Percentiles rank a stretch among this genome's conserved stretches.
These are phyloP conservation scores for Phorcus lineatus DNA, from an alignment of 2,888 invertebrate species.

Conservation along the genomic window DNA sequence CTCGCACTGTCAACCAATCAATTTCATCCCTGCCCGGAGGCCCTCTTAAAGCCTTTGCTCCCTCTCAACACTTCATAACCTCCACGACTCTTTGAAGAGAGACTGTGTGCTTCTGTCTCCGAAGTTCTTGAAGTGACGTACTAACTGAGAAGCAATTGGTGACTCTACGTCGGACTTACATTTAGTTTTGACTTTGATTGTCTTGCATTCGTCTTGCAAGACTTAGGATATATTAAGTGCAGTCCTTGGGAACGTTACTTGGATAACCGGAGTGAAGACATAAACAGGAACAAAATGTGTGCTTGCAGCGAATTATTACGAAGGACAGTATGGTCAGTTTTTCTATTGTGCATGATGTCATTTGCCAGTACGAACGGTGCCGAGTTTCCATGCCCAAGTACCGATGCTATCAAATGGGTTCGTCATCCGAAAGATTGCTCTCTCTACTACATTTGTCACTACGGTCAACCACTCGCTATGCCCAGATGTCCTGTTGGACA, in stretches of 20 bases:
- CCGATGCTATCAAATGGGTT: constrained; percentile 44
- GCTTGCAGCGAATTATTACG: background rate
- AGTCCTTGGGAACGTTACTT: background rate
- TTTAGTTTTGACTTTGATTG: too few relatives aligned
- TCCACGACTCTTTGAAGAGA: background rate
- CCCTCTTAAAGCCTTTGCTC: constrained; percentile 5
- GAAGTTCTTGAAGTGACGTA: too few relatives aligned
- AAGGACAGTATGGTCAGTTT: background rate
- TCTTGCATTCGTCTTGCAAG: too few relatives aligned
- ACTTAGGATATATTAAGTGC: too few relatives aligned
- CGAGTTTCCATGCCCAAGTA: constrained; percentile 40
- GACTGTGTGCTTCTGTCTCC: background rate
- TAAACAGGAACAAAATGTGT: background rate
- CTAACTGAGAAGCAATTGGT: too few relatives aligned
- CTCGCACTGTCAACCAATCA: background rate
- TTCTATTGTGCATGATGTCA: background rate
- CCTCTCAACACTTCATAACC: background rate
- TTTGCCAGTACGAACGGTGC: background rate
- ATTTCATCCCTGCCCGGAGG: background rate
- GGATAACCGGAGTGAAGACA: background rate
- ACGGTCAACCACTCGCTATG: constrained; percentile 47
- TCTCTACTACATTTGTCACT: constrained; percentile 48
- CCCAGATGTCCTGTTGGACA: constrained; percentile 45
- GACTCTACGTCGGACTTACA: too few relatives aligned
- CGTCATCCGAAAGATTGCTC: constrained; percentile 43